Conservation (phyloP, 2,113 vertebrate species). For the Embiotoca jacksoni region DNA sequence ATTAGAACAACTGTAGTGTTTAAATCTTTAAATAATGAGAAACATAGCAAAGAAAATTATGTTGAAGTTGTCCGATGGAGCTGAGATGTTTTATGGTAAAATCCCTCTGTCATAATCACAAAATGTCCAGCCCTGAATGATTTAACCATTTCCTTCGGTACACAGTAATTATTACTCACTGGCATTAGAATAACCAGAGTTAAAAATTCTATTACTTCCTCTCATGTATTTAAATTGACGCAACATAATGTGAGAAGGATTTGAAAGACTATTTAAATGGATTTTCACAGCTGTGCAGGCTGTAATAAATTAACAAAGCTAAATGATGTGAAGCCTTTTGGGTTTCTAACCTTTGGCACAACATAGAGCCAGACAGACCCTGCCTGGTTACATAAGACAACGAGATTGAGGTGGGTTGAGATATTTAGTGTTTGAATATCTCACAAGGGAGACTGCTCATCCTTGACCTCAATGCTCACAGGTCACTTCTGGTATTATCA, state of each 20-base stretch:
- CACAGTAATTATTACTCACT: slow-evolving; percentile 42
- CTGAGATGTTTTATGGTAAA: slow-evolving; percentile 36
- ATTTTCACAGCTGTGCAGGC: slow-evolving; percentile 59
- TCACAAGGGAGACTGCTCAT: slow-evolving; percentile 42
- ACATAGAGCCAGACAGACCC: background rate
- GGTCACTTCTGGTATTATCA: slow-evolving; percentile 49
- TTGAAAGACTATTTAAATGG: slow-evolving; percentile 54
- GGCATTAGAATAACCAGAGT: slow-evolving; percentile 45
- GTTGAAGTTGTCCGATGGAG: background rate
- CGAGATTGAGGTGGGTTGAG: slow-evolving; percentile 18
- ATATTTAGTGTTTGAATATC: slow-evolving; percentile 48
- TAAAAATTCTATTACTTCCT: slow-evolving; percentile 53
- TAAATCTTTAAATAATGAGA: background rate
- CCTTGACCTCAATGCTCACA: slow-evolving; percentile 32
- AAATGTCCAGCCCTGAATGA: slow-evolving; percentile 36
- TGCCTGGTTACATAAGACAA: slow-evolving; percentile 31
- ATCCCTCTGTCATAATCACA: slow-evolving; percentile 11
- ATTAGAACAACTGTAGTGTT: background rate
- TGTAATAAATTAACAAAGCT: slow-evolving; percentile 64
- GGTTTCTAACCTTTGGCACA: slow-evolving; percentile 50
- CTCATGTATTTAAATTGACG: slow-evolving; percentile 59
- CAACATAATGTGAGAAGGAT: slow-evolving; percentile 56
- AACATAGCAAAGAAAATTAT: too few relatives aligned
- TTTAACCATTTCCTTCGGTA: slow-evolving; percentile 16
- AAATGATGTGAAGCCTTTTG: slow-evolving; percentile 52